Percentiles rank a stretch among this genome's conserved stretches.
phyloP scores from a whole-genome alignment of 2,888 invertebrate species.

The Tribolium freemani region DNA sequence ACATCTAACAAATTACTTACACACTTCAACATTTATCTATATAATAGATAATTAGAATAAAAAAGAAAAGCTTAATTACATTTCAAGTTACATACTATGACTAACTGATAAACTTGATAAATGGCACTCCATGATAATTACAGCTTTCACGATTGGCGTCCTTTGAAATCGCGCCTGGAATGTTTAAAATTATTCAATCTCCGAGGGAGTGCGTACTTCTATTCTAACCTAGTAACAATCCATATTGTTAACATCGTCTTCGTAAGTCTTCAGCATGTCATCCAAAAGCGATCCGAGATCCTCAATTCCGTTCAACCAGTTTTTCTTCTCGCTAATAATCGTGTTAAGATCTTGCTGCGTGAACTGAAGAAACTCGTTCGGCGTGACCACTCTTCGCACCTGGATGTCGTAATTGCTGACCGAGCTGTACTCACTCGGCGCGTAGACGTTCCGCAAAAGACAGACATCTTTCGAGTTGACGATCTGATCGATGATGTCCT shows the following conservation, averaged over 20 bases:
- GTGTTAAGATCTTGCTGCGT: slow-evolving; percentile 75
- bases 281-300: slow-evolving; percentile 80
- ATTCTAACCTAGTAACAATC: slow-evolving; percentile 78
- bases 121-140: slow-evolving; percentile 12
- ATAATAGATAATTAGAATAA: slow-evolving; percentile 30
- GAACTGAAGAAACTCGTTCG: slow-evolving; percentile 74
- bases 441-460: slow-evolving; percentile 75
- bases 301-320: slow-evolving; percentile 80
- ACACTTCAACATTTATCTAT: slow-evolving; percentile 35
- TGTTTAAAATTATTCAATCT: background rate
- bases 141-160: background rate
- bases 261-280: slow-evolving; percentile 78
- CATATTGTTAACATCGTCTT: slow-evolving; percentile 75
- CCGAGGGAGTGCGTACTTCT: background rate
- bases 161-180: background rate
- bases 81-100: background rate
- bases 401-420: slow-evolving; percentile 52
- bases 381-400: slow-evolving; percentile 67
- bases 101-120: slow-evolving; percentile 4
- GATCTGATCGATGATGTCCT: slow-evolving; percentile 77
- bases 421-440: slow-evolving; percentile 63
- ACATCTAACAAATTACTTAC: slow-evolving; percentile 33
- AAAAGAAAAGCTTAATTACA: slow-evolving; percentile 15
- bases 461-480: slow-evolving; percentile 75
- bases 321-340: slow-evolving; percentile 73